phyloP scores from a whole-genome alignment of 1,140 invertebrate species.

The Trichonephila inaurata region DNA sequence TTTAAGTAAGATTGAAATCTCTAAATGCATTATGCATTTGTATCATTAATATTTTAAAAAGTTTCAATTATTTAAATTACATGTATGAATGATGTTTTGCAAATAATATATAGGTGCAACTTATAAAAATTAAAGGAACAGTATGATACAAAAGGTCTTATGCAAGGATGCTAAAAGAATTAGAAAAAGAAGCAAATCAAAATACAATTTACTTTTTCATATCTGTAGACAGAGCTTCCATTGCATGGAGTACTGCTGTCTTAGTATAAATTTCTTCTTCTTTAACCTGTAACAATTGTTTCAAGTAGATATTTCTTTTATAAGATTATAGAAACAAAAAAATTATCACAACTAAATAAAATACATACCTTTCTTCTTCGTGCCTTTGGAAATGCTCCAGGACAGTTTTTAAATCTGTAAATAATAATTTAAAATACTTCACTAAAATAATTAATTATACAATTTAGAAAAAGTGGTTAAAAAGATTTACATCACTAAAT shows the following conservation, averaged over 20 bases:
- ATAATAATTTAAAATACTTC: neutral
- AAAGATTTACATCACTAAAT: too few relatives aligned
- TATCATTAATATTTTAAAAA: too few relatives aligned
- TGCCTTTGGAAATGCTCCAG: constrained; percentile 79
- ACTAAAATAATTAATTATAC: neutral
- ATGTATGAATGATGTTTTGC: too few relatives aligned
- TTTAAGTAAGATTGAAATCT: too few relatives aligned
- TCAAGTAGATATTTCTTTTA: neutral
- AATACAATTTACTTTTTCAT: constrained; percentile 41
- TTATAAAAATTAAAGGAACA: too few relatives aligned
- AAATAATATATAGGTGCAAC: too few relatives aligned
- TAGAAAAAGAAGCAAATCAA: neutral
- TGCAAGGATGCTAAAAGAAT: too few relatives aligned
- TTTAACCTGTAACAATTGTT: constrained; percentile 70
- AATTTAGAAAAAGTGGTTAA: neutral
- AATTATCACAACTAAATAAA: constrained; percentile 45
- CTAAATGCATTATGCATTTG: too few relatives aligned
- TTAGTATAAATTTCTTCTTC: constrained; percentile 79
- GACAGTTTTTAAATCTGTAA: constrained; percentile 64
- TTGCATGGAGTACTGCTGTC: constrained; percentile 79
- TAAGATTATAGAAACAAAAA: neutral
- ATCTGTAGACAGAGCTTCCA: constrained; percentile 78
- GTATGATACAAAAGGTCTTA: too few relatives aligned
- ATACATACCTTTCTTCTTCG: constrained; percentile 78
- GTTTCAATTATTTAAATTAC: too few relatives aligned